Percentiles rank a stretch among this genome's conserved stretches.
Evolutionary conservation across 2,888 invertebrate species (phyloP).

Genomic region (Patella depressa): DNA sequence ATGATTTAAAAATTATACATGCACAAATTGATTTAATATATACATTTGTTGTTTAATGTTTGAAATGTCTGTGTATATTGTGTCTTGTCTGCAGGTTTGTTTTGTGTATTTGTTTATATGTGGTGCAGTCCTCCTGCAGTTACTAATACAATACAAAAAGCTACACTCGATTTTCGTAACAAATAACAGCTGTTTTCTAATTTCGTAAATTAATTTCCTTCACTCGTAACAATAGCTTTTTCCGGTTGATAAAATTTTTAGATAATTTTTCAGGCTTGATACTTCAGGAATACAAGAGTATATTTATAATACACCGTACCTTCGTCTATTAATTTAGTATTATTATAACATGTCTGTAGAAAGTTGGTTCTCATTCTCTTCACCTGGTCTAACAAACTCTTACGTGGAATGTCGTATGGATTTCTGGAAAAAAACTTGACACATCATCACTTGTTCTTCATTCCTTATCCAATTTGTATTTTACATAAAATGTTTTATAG

Average conservation of each 20-base stretch:
- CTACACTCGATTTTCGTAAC: not conserved
- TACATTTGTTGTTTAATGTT: not conserved
- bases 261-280: too few relatives aligned
- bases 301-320: slow-evolving; percentile 61
- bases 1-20: not conserved
- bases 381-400: slow-evolving; percentile 91
- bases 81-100: too few relatives aligned
- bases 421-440: slow-evolving; percentile 76
- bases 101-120: too few relatives aligned
- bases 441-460: not conserved
- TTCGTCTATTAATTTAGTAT: slow-evolving; percentile 75
- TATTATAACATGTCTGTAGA: slow-evolving; percentile 75
- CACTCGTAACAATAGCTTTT: too few relatives aligned
- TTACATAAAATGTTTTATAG: too few relatives aligned
- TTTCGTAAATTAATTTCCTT: not conserved
- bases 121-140: too few relatives aligned
- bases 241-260: too few relatives aligned
- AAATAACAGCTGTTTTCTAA: not conserved
- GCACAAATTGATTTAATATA: not conserved
- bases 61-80: not conserved
- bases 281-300: too few relatives aligned
- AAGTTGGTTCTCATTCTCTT: slow-evolving; percentile 95
- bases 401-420: slow-evolving; percentile 94
- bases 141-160: not conserved
- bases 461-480: too few relatives aligned